phyloP scores from a whole-genome alignment of 2,797 vertebrate species.

The Iguana delicatissima region DNA sequence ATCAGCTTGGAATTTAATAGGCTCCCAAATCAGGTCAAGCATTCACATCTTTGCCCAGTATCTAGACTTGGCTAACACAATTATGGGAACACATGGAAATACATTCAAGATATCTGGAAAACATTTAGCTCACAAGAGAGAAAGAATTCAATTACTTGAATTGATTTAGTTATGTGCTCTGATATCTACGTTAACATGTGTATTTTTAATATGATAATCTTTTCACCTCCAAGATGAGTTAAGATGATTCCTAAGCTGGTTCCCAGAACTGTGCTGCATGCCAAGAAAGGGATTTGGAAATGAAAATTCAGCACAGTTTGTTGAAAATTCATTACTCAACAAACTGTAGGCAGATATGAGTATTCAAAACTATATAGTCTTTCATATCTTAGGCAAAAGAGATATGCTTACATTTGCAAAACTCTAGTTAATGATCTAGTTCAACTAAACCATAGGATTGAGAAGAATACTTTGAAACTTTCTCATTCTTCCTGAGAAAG shows the following conservation, averaged over 20 bases:
- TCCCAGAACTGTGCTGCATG: conserved; percentile 43
- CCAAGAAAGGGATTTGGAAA: conserved; percentile 4
- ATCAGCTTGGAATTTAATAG: not conserved
- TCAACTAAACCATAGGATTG: too few relatives aligned
- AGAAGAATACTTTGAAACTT: too few relatives aligned
- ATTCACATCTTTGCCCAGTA: not conserved
- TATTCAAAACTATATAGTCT: not conserved
- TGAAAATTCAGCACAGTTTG: not conserved
- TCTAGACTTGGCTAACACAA: not conserved
- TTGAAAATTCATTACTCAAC: not conserved
- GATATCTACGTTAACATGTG: not conserved
- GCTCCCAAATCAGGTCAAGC: conserved; percentile 16
- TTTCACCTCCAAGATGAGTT: conserved; percentile 44
- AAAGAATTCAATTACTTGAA: conserved; percentile 15
- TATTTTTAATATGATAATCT: not conserved
- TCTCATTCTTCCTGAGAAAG: too few relatives aligned
- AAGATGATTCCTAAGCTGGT: conserved; percentile 46
- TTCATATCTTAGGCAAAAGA: not conserved
- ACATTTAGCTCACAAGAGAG: conserved; percentile 32
- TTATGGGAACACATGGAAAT: conserved; percentile 34
- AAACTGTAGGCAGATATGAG: not conserved
- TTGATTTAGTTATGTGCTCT: conserved; percentile 26
- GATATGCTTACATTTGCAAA: not conserved
- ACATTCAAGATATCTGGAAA: not conserved
- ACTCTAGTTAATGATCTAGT: not conserved